Evolutionary conservation across 53 echinoderm and acorn worm genomes (phyloP), one percentile per base, ranked within the genome.

Genomic region (Henricia sp.): DNA sequence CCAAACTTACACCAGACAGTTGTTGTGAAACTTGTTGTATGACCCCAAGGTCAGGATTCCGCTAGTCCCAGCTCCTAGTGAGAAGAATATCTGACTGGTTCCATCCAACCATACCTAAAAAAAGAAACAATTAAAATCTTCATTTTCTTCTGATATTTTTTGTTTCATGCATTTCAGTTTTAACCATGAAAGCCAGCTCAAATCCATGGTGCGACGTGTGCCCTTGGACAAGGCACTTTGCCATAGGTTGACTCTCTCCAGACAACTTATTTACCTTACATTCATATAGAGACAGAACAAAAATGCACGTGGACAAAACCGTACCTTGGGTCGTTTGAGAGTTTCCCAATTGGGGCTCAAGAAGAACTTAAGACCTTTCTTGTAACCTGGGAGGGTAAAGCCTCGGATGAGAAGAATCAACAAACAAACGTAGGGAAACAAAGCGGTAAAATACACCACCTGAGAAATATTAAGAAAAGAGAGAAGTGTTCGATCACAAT

Each of bases 41-140:
- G 96, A 96, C 4, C 93, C 88, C 35, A 96, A 43, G 3, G 96
- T 96, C 11, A 93, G 73, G 0, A 93, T 73, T 20, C 96, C 96
- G 16, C 93, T 89, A 14, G 93, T 89, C 5, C 93, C 93, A 6
- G 96, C 93, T 72, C 96, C 93, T 38, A 96, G 72, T 1, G 96
- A 96, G 67, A 89, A 96, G 87, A 96, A 96, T 41, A 96, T 96
- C 70, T 96, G 96, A 37, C 93, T 91, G 42, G 88, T 84, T 17
- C 89, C 96, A 86, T 96, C 96, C 33, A 89, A 85, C 96, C 96
- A 96, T 35, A 96, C 96, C 96, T 95, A 8, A 2, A 41, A 12
- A 32, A 29, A 60, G 24, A 10, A 3, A 56, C 56, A n/a, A n/a
- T n/a, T n/a, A n/a, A n/a, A n/a, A n/a, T n/a, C n/a, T n/a, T n/a